These are phyloP conservation scores for Drosophila falleni DNA, from an alignment of 2,888 invertebrate genomes.

Conservation along the genomic window DNA sequence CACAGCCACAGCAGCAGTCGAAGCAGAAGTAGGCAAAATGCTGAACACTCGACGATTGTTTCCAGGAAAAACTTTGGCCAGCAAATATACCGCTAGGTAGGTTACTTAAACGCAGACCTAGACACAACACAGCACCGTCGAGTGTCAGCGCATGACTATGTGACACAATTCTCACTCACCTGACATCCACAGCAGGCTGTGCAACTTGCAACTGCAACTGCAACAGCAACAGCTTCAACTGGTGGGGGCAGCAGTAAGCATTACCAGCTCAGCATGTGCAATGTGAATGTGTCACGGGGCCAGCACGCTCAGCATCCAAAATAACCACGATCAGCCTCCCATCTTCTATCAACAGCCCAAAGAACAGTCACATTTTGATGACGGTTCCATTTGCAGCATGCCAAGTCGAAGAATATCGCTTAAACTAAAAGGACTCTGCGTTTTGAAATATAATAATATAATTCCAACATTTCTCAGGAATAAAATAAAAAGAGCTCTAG, in stretches of 20 bases:
- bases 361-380: conserved; percentile 37
- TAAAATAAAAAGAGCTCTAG: neutral
- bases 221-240: conserved; percentile 16
- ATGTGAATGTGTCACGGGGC: conserved; percentile 76
- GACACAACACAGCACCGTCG: conserved; percentile 37
- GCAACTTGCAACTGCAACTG: conserved; percentile 5
- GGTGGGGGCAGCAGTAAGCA: conserved; percentile 54
- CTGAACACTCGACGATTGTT: conserved; percentile 73
- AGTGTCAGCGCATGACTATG: conserved; percentile 78
- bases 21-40: conserved; percentile 57
- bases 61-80: conserved; percentile 70
- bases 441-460: neutral
- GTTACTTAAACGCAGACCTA: conserved; percentile 44
- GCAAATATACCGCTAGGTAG: conserved; percentile 66
- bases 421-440: conserved; percentile 6
- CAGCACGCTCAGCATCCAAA: conserved; percentile 67
- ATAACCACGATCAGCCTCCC: conserved; percentile 27
- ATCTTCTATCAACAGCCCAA: neutral
- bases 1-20: conserved; percentile 41
- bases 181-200: conserved; percentile 64
- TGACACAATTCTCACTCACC: conserved; percentile 84
- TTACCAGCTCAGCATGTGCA: conserved; percentile 71
- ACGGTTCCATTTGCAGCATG: conserved; percentile 22
- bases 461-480: neutral
- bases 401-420: conserved; percentile 21